Percentiles rank a stretch among this genome's conserved stretches.
Evolutionary conservation across 2,113 vertebrate species (phyloP).

Genomic region (Tapirus terrestris): DNA sequence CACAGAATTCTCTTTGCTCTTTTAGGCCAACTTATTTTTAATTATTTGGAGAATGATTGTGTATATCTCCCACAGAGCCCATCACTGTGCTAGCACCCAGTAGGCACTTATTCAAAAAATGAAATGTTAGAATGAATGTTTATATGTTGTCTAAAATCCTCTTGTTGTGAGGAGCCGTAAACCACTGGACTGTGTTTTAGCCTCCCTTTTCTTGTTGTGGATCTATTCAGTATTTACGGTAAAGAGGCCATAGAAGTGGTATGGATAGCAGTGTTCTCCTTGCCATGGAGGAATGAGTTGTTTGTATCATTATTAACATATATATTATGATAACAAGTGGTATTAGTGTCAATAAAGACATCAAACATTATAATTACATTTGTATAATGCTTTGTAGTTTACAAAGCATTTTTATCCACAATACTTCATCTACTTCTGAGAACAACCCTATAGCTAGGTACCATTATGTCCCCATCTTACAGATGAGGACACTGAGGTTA

Average conservation of each 20-base stretch:
- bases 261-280: background rate
- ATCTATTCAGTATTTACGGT: background rate
- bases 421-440: background rate
- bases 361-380: slow-evolving; percentile 1
- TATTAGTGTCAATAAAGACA: background rate
- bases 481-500: slow-evolving; percentile 13
- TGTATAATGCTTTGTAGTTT: background rate
- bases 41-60: background rate
- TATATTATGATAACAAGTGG: background rate
- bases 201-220: background rate
- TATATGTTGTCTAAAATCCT: background rate
- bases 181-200: background rate
- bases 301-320: background rate
- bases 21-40: background rate
- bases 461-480: background rate
- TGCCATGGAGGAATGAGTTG: background rate
- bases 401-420: slow-evolving; percentile 3
- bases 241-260: background rate
- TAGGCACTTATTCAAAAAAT: background rate
- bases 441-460: background rate
- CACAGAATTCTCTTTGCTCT: background rate
- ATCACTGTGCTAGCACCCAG: background rate
- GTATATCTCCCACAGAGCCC: background rate
- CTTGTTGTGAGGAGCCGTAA: background rate
- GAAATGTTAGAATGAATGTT: background rate